Evolutionary conservation across 2,888 invertebrate genomes (phyloP), one percentile per base, ranked within the genome.

Genomic region (Drosophila leonis): DNA sequence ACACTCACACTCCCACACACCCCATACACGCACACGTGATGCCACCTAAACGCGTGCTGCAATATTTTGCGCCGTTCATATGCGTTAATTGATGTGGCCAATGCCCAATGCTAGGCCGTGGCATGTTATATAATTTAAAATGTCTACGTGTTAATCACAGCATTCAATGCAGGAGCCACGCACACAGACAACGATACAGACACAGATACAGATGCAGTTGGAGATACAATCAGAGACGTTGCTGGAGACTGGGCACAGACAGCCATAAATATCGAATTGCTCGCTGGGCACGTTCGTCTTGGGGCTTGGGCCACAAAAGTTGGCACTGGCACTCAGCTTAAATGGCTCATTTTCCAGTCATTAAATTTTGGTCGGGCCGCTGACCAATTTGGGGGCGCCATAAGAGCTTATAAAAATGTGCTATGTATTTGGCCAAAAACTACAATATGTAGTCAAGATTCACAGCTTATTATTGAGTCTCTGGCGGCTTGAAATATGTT

Each of bases 331-430:
- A 86, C 86, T 88, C 87, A 70, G 75, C 76, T 83, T 85, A 88
- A 86, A 86, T 89, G 87, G 74, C 90, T 83, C 84, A 89, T 90
- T 87, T 87, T 87, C 86, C 86, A 87, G 90, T 90, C 86, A 89
- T 90, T 87, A 89, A 83, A 87, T 87, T 86, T 67, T 56, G 63
- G 60, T 74, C 67, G 84, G 61, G 56, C 55, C 66, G 64, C 86
- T 90, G 90, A 88, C 90, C 88, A 86, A 80, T 86, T 89, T 71
- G 67, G 51, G 80, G 49, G 64, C 72, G 78, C 84, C 90, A 78
- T 69, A 72, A 72, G 69, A 80, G 83, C 86, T 79, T 84, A 73
- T 61, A 72, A 63, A 56, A 74, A 69, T 65, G 55, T 52, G 37
- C 44, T 9, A 29, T 46, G 20, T 20, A 35, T 59, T 55, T 72